Evolutionary conservation across 2,797 vertebrate genomes (phyloP).

Genomic region (Craterocephalus amniculus): DNA sequence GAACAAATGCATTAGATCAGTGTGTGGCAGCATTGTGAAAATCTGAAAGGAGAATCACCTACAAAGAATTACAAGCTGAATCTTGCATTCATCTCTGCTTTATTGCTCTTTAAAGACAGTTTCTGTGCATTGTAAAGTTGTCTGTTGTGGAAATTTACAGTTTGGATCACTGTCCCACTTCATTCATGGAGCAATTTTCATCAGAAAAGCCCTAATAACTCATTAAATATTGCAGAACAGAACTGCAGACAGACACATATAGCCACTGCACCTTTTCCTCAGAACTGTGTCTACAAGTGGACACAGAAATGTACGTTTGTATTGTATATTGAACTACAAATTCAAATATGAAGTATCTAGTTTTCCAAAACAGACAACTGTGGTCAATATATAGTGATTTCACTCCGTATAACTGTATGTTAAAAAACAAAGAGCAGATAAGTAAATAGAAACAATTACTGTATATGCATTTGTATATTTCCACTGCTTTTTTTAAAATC

Average conservation of each 20-base stretch:
- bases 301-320: too few species aligned
- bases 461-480: too few species aligned
- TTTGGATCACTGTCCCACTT: background rate
- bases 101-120: background rate
- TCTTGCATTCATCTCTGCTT: background rate
- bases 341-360: too few species aligned
- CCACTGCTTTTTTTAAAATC: too few species aligned
- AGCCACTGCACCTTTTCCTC: background rate
- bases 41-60: background rate
- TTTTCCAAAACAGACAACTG: too few species aligned
- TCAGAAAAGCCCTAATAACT: background rate
- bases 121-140: background rate
- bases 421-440: too few species aligned
- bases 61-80: background rate
- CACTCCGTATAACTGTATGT: too few species aligned
- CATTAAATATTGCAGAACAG: background rate
- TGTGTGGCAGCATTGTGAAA: background rate
- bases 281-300: background rate
- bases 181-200: background rate
- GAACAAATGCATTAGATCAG: background rate
- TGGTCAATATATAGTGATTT: too few species aligned
- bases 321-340: too few species aligned
- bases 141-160: background rate
- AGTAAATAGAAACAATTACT: too few species aligned
- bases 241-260: constrained; percentile 9